A percentile compares a stretch with the other conserved stretches of the same genome.
Conservation (phyloP, 2,797 vertebrate genomes). For the Gallirallus australis region DNA sequence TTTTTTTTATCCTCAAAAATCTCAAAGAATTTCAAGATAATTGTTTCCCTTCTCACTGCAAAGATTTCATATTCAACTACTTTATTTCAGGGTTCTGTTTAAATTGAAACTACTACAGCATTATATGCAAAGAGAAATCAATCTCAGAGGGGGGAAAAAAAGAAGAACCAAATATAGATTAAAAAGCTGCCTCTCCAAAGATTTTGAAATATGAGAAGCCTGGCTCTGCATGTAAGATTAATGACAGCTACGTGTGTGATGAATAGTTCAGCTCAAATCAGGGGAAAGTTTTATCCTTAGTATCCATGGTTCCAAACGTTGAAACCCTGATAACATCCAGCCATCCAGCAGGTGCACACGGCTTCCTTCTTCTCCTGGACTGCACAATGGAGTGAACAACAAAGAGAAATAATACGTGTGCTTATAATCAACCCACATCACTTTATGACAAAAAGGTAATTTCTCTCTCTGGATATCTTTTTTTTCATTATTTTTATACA, state of each 20-base stretch:
- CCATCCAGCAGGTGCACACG: not conserved
- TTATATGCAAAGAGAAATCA: slow-evolving; percentile 83
- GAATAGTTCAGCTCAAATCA: slow-evolving; percentile 59
- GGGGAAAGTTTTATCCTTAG: slow-evolving; percentile 53
- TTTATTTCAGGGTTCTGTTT: slow-evolving; percentile 77
- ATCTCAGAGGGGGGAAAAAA: slow-evolving; percentile 69
- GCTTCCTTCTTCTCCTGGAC: not conserved
- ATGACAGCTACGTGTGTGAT: slow-evolving; percentile 76
- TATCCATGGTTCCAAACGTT: slow-evolving; percentile 21
- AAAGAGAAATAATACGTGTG: slow-evolving; percentile 13
- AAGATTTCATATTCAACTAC: slow-evolving; percentile 71
- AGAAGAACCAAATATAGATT: slow-evolving; percentile 82
- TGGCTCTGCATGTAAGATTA: slow-evolving; percentile 83
- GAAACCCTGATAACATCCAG: not conserved
- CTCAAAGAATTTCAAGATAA: slow-evolving; percentile 49
- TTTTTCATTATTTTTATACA: not conserved
- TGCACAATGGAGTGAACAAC: slow-evolving; percentile 5
- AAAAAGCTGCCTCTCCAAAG: slow-evolving; percentile 78
- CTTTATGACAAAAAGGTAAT: slow-evolving; percentile 31
- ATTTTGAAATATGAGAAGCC: slow-evolving; percentile 80
- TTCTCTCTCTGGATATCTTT: slow-evolving; percentile 21
- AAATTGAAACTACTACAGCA: slow-evolving; percentile 85
- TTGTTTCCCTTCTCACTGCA: slow-evolving; percentile 68
- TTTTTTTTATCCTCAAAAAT: slow-evolving; percentile 33
- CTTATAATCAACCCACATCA: slow-evolving; percentile 21